Evolutionary conservation across 1,140 invertebrate species (phyloP), one percentile per base, ranked within the genome.

Genomic region (Ceratosolen solmsi): DNA sequence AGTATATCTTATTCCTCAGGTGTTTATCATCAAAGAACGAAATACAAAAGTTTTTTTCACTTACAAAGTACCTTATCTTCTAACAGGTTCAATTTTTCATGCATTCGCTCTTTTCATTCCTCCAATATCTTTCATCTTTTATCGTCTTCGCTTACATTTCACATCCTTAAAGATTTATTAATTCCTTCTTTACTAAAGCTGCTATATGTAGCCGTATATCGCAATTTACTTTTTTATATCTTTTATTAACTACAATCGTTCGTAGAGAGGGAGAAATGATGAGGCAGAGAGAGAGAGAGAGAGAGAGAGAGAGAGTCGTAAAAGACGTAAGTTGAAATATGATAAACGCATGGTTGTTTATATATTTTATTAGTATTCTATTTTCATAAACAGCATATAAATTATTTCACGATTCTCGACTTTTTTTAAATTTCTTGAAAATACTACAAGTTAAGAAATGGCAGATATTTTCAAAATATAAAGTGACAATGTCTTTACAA

Each of bases 1-100:
- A 68, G 41, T 51, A 70, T 82, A 22, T 79, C 81, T 82, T 82
- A 82, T 82, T 82, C 81, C 81, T 82, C 81, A 82, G 81, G 81
- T 82, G 81, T 75, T 82, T 82, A 78, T 82, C 81, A 78, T 73
- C 72, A 68, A 79, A 41, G 27, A 9, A 71, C 38, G 51, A 77
- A 72, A 77, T 51, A 33, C 60, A 46, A 76, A 76, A 81, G n/a
- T 81, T 76, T 76, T 33, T 49, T 51, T n/a, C 46, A 22, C 72
- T 72, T 58, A 70, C 1, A 58, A 65, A 25, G 8, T 11, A 30
- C 33, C 72, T 75, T 81, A 75, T 76, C 79, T 81, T 20, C 58
- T 75, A 46, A 60, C 56, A 41, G 60, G 22, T 33, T 75, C 58
- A 75, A 81, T 81, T 81, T 81, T 70, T 81, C 80, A 58, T 20